phyloP scores from a whole-genome alignment of 1,140 invertebrate species.

The Bathynomus jamesi region DNA sequence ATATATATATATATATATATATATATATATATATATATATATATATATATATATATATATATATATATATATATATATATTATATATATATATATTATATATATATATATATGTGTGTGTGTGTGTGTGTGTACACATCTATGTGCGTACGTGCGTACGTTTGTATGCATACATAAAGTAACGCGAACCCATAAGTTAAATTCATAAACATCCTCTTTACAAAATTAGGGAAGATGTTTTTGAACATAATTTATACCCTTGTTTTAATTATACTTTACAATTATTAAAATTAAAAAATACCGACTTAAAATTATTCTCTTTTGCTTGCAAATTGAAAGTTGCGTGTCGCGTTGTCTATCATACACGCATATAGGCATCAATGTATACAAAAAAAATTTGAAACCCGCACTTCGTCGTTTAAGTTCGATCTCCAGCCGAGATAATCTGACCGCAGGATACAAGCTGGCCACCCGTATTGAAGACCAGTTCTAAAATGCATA shows the following conservation, averaged over 20 bases:
- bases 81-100: not conserved
- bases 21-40: not conserved
- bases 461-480: not conserved
- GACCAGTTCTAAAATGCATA: not conserved
- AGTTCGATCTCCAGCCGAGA: not conserved
- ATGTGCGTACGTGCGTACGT: not conserved
- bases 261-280: no score
- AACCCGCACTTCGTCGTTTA: not conserved
- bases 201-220: no score
- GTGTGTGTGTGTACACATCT: not conserved
- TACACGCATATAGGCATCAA: no score
- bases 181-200: no score
- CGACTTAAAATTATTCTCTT: no score
- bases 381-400: no score
- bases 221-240: no score
- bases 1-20: not conserved
- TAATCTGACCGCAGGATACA: not conserved
- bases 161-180: not conserved
- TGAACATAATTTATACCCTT: no score
- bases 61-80: not conserved
- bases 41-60: not conserved
- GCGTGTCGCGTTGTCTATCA: not conserved
- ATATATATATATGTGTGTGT: not conserved
- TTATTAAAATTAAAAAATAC: no score
- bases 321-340: no score